Base-by-base conservation (phyloP, 2,888 invertebrate species). In the Catocala fraxini region DNA sequence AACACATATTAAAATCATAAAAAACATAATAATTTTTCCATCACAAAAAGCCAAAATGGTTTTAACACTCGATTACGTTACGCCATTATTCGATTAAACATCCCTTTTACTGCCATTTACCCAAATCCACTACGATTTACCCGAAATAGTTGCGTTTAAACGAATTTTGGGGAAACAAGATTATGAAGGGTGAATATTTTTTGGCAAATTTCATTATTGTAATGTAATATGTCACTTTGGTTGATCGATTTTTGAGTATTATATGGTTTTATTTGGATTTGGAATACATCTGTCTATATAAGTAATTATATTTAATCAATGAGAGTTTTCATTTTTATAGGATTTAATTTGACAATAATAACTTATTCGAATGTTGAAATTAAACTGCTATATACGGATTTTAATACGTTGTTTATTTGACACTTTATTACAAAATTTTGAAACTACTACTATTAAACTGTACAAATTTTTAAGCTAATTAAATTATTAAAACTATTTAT, bases 81-180 rank as follows among this genome's bases (percentile, higher is more conserved):
- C 69, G 70, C 76, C 67, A 68, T 82, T 81, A 93, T 92, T 89
- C 82, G 86, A 92, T 93, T 93, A 92, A 77, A 84, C 66, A 82
- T 84, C 91, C 92, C 90, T 90, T 25, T 25, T 25, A 25, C 25
- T 25, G 25, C 25, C 1, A 25, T 84, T 86, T 83, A 84, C 84
- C 83, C 79, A 84, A 53, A 53, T 58, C 57, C 84, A 86, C 88
- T 84, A 78, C 87, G 86, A 88, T 91, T 90, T 88, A 85, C 84
- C 82, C 79, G 82, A 86, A 90, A 89, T 88, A 89, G 89, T 89
- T 87, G 82, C 82, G 83, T 87, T 88, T 88, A 87, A 85, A 87
- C 87, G 74, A 83, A 84, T 88, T 91, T 88, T 79, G 85, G 85
- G 85, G 85, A 86, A 87, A 83, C 78, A 82, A 63, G 87, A 89